Percentiles rank a stretch among this genome's conserved stretches.
These are phyloP conservation scores for Chrysogorgia sp. DNA, from an alignment of 92 coral and sea anemone species.

Conservation along the genomic window DNA sequence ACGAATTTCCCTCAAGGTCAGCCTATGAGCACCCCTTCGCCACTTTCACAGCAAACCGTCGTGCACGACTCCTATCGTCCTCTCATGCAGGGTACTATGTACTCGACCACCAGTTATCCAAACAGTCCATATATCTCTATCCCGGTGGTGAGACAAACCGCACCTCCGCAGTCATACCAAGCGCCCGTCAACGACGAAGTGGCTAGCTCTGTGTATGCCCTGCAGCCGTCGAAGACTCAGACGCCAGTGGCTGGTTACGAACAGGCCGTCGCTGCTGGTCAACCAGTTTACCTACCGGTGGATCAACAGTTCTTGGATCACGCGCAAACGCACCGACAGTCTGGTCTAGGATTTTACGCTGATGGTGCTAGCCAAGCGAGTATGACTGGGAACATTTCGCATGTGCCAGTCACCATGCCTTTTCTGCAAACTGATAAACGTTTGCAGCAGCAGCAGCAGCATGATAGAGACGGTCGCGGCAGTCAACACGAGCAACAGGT, in stretches of 20 bases:
- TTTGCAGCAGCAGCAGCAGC: slow-evolving; percentile 65
- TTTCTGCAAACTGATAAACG: slow-evolving; percentile 62
- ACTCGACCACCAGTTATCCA: slow-evolving; percentile 81
- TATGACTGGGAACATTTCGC: slow-evolving; percentile 51
- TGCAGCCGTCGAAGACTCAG: slow-evolving; percentile 63
- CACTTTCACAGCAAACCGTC: slow-evolving; percentile 77
- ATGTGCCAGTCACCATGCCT: slow-evolving; percentile 66
- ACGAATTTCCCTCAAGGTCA: slow-evolving; percentile 59
- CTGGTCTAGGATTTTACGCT: slow-evolving; percentile 3
- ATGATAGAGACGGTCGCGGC: slow-evolving; percentile 63
- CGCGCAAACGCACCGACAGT: slow-evolving; percentile 24
- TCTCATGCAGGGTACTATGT: slow-evolving; percentile 47
- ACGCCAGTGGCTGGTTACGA: slow-evolving; percentile 20
- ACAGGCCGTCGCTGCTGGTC: not conserved
- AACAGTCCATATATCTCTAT: slow-evolving; percentile 78
- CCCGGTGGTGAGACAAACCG: slow-evolving; percentile 74
- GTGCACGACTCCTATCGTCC: slow-evolving; percentile 32
- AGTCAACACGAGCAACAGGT: slow-evolving; percentile 65
- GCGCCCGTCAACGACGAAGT: slow-evolving; percentile 39
- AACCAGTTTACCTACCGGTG: slow-evolving; percentile 23
- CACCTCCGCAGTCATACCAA: slow-evolving; percentile 77
- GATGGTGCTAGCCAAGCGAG: slow-evolving; percentile 33
- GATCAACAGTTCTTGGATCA: slow-evolving; percentile 23
- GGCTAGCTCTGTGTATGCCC: slow-evolving; percentile 60
- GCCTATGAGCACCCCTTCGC: slow-evolving; percentile 81